Percentiles rank a stretch among this genome's conserved stretches.
These are phyloP conservation scores for Rachycentron canadum DNA, from an alignment of 2,797 vertebrate genomes.

Conservation along the genomic window DNA sequence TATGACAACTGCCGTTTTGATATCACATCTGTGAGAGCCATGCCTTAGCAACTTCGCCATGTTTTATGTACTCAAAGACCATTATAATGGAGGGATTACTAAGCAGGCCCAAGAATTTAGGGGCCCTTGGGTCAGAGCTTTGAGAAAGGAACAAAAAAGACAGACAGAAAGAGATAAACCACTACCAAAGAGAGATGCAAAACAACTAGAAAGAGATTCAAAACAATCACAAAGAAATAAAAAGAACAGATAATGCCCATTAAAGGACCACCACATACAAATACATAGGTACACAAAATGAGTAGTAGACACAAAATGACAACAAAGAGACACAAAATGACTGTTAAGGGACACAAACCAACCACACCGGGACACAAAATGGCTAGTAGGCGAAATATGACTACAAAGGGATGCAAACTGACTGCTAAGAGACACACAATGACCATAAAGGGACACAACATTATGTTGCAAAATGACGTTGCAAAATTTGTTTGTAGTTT, in stretches of 20 bases:
- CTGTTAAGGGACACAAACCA: neutral
- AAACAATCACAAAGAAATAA: neutral
- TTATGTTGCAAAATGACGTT: neutral
- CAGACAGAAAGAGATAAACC: too few relatives aligned
- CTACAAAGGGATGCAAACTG: neutral
- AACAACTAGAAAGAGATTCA: neutral
- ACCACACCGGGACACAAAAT: neutral
- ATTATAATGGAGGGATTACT: neutral
- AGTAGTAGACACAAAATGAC: too few relatives aligned
- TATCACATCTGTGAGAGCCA: neutral
- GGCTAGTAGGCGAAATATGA: neutral
- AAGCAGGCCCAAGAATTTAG: neutral
- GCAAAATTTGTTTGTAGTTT: neutral
- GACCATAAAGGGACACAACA: neutral
- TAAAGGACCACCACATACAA: too few relatives aligned
- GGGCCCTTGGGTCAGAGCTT: neutral
- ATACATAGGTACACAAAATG: too few relatives aligned
- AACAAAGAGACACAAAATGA: neutral
- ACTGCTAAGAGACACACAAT: neutral
- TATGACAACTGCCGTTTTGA: neutral
- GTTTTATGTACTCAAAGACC: neutral
- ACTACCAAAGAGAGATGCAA: neutral
- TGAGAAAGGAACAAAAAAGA: neutral
- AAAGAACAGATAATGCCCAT: too few relatives aligned
- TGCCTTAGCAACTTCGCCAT: neutral